Conservation (phyloP, 2,113 vertebrate genomes). For the Picathartes gymnocephalus region DNA sequence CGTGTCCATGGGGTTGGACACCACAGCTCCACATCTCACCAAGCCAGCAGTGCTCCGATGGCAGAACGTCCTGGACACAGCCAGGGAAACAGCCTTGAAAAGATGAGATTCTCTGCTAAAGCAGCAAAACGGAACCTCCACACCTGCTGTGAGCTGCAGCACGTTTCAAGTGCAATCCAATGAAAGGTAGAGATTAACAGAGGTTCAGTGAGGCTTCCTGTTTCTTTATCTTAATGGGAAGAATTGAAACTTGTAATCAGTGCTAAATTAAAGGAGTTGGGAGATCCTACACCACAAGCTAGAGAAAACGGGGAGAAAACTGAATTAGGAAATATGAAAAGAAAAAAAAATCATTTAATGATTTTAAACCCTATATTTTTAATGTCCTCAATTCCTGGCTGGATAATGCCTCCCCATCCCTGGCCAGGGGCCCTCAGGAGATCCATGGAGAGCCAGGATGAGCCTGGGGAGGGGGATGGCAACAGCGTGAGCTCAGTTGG, state of each 20-base stretch:
- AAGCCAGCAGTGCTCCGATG: accelerated
- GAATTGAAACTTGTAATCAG: conserved; percentile 9
- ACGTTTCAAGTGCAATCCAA: background rate
- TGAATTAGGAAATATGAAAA: background rate
- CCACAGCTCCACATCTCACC: accelerated
- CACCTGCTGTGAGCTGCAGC: background rate
- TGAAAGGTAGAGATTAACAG: background rate
- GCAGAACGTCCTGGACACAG: background rate
- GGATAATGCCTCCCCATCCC: background rate
- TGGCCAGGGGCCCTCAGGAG: background rate
- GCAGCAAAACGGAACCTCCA: background rate
- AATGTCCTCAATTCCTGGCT: background rate
- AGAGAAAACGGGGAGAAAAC: background rate
- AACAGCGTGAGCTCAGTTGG: accelerated
- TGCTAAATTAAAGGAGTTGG: background rate
- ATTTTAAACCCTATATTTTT: background rate
- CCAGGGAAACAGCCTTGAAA: background rate
- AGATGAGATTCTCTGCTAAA: background rate
- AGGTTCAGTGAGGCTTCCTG: background rate
- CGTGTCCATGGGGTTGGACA: accelerated
- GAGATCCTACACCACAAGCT: background rate
- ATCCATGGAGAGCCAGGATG: background rate
- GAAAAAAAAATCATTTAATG: background rate
- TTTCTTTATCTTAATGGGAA: background rate
- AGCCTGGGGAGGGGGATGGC: accelerated